A percentile compares a stretch with the other conserved stretches of the same genome.
phyloP scores from a whole-genome alignment of 2,113 vertebrate species.

The Otolemur garnettii region DNA sequence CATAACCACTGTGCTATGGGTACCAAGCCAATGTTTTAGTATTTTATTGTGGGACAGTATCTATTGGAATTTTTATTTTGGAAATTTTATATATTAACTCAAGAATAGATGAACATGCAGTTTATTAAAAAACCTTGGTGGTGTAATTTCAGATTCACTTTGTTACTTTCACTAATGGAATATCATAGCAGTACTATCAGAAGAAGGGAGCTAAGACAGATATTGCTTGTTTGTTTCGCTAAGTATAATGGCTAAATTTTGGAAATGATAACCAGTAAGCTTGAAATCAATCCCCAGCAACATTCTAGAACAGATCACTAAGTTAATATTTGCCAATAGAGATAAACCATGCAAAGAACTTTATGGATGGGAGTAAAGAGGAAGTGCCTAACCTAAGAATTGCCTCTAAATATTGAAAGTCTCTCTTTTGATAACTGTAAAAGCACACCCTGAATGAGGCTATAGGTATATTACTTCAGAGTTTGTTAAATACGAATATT shows the following conservation, averaged over 20 bases:
- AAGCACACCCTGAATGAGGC: background rate
- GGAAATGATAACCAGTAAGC: background rate
- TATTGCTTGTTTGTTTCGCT: background rate
- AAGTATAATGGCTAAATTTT: background rate
- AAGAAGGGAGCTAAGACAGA: background rate
- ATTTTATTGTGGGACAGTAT: background rate
- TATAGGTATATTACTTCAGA: background rate
- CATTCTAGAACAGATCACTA: background rate
- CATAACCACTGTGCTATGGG: too few species aligned
- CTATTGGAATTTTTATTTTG: background rate
- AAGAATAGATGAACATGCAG: background rate
- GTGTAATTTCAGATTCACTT: background rate
- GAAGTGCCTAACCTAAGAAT: background rate
- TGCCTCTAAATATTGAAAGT: too few species aligned
- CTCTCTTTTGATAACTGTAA: background rate
- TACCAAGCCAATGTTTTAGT: background rate
- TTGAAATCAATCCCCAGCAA: background rate
- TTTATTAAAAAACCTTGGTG: background rate
- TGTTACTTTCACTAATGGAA: background rate
- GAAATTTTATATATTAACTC: conserved; percentile 1
- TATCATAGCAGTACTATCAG: background rate
- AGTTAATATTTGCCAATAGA: background rate
- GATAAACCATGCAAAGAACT: background rate
- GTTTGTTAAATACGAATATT: background rate
- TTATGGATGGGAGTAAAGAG: background rate